These are phyloP conservation scores for Anabas testudineus DNA, from an alignment of 2,797 vertebrate genomes.

Conservation along the genomic window DNA sequence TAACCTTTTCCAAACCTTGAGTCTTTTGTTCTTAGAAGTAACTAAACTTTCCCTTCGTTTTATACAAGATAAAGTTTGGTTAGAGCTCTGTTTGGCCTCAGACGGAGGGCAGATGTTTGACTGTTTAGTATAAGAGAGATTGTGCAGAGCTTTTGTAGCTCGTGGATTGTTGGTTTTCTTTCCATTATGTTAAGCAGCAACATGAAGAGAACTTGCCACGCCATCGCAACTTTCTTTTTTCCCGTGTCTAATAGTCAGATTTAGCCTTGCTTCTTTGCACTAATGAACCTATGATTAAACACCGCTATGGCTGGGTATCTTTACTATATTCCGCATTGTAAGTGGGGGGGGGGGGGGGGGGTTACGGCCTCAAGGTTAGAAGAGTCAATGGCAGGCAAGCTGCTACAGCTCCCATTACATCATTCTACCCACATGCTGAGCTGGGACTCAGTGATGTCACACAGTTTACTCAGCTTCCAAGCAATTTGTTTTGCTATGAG, in stretches of 20 bases:
- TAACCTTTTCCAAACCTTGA: too few species aligned
- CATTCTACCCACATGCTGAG: conserved; percentile 67
- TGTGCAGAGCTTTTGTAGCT: conserved; percentile 16
- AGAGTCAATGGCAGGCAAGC: conserved; percentile 58
- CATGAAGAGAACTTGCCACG: conserved; percentile 59
- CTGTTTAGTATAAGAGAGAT: conserved; percentile 20
- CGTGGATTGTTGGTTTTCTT: conserved; percentile 69
- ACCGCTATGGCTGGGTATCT: conserved; percentile 31
- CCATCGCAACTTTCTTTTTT: conserved; percentile 65
- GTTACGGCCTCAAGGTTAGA: conserved; percentile 52
- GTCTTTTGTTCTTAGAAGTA: too few species aligned
- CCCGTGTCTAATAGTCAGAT: conserved; percentile 46
- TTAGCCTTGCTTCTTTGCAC: conserved; percentile 37
- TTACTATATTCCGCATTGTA: too few species aligned
- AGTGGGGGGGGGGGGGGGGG: conserved; percentile 4
- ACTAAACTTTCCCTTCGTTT: too few species aligned
- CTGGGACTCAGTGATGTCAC: conserved; percentile 71
- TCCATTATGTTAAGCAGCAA: conserved; percentile 63
- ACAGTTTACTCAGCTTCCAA: conserved; percentile 65
- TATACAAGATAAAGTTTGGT: too few species aligned
- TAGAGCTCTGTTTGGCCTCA: conserved; percentile 13
- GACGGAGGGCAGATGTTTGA: conserved; percentile 8
- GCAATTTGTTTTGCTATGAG: conserved; percentile 75
- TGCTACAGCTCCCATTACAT: conserved; percentile 74
- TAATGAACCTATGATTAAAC: conserved; percentile 70